phyloP scores from a whole-genome alignment of 2,113 vertebrate species.

The Nyctereutes procyonoides region DNA sequence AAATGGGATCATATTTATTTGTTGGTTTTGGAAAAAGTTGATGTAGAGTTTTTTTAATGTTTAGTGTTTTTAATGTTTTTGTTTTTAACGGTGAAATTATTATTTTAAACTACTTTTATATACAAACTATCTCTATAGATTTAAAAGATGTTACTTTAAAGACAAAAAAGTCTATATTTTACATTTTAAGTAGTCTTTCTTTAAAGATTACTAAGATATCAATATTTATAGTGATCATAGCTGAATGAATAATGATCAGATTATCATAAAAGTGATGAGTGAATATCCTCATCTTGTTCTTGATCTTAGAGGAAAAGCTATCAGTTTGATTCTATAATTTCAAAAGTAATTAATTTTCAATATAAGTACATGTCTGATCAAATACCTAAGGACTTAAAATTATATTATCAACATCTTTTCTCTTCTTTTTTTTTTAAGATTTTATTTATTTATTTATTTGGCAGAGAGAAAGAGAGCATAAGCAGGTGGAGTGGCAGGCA shows the following conservation, averaged over 20 bases:
- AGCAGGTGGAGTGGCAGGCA: no score
- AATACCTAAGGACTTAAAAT: neutral
- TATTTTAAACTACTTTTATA: neutral
- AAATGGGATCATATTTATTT: neutral
- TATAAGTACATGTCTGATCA: neutral
- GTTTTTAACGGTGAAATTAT: neutral
- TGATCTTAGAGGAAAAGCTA: no score
- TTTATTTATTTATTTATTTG: no score
- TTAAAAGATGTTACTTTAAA: constrained; percentile 21
- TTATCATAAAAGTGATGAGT: neutral
- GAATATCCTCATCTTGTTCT: no score
- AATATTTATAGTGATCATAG: neutral
- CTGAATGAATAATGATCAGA: neutral
- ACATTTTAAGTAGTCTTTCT: constrained; percentile 24
- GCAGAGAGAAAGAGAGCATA: no score
- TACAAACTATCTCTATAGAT: neutral
- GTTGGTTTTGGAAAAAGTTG: neutral
- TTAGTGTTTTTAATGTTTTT: neutral
- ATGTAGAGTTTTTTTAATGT: neutral
- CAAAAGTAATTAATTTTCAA: constrained; percentile 17
- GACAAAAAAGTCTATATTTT: neutral
- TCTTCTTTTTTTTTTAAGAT: neutral
- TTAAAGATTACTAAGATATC: constrained; percentile 18
- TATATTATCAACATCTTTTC: neutral
- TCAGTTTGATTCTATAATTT: neutral